phyloP scores from a whole-genome alignment of 2,888 invertebrate species.

The Andrena bucephala region DNA sequence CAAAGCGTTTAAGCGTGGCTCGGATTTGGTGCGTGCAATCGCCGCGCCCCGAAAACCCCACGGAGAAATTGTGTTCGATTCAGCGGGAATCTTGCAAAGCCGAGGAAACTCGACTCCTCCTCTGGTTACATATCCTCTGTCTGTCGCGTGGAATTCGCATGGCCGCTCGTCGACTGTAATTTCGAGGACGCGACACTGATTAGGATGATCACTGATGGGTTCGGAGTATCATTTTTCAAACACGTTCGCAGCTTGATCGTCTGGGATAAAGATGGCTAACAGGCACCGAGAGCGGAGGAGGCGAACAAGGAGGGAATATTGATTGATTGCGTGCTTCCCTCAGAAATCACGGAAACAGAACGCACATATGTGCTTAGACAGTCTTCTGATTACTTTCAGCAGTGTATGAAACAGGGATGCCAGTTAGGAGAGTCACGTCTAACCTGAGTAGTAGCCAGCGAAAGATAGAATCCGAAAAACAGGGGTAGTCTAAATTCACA shows the following conservation, averaged over 20 bases:
- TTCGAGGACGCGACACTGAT: conserved; percentile 6
- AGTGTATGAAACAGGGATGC: not conserved
- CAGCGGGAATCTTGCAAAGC: conserved; percentile 55
- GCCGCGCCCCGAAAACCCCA: conserved; percentile 53
- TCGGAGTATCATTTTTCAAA: not conserved
- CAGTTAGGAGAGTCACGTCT: not conserved
- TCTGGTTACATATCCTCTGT: conserved; percentile 34
- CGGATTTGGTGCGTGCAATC: conserved; percentile 63
- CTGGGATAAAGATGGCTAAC: no score
- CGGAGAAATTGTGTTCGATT: conserved; percentile 68
- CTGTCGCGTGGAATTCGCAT: conserved; percentile 28
- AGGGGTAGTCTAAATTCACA: not conserved
- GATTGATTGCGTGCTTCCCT: no score
- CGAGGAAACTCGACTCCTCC: conserved; percentile 35
- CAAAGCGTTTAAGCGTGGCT: conserved; percentile 69
- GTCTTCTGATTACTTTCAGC: not conserved
- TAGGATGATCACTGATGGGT: not conserved
- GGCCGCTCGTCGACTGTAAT: conserved; percentile 28
- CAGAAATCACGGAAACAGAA: no score
- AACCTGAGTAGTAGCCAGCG: not conserved
- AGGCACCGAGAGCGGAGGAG: no score
- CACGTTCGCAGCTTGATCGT: not conserved
- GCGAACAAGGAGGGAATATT: no score
- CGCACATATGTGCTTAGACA: no score
- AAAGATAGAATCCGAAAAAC: not conserved